Evolutionary conservation across 2,797 vertebrate species (phyloP).

Genomic region (Sebastes reedi): DNA sequence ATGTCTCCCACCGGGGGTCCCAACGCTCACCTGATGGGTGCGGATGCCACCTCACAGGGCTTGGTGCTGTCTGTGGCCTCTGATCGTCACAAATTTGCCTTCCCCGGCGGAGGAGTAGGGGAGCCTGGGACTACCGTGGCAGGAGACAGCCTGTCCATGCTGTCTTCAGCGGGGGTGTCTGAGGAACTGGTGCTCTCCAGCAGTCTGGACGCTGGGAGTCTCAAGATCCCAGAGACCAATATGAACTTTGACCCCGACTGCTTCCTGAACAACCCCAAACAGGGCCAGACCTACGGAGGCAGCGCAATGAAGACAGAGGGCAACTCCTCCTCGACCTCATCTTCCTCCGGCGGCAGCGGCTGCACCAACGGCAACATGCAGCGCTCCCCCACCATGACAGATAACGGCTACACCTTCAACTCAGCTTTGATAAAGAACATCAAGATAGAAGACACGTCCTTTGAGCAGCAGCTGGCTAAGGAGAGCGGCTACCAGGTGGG

Average conservation of each 20-base stretch:
- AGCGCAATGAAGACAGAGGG: constrained; percentile 92
- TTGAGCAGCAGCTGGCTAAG: constrained; percentile 97
- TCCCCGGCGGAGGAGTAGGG: constrained; percentile 84
- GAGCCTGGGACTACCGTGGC: constrained; percentile 74
- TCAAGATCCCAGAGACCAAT: constrained; percentile 95
- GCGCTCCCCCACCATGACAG: constrained; percentile 81
- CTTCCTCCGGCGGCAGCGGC: constrained; percentile 77
- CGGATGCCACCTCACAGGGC: constrained; percentile 91
- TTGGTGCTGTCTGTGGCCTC: constrained; percentile 92
- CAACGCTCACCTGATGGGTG: constrained; percentile 94
- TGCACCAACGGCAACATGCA: constrained; percentile 76
- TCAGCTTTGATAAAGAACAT: constrained; percentile 92
- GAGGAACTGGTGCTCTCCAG: constrained; percentile 98
- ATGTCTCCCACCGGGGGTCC: constrained; percentile 96
- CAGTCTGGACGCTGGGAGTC: constrained; percentile 89
- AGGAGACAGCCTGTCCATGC: constrained; percentile 91
- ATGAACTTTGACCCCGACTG: constrained; percentile 99
- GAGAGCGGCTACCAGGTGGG: constrained; percentile 87
- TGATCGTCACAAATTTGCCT: constrained; percentile 98
- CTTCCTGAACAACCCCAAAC: constrained; percentile 99
- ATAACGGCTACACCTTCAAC: constrained; percentile 85
- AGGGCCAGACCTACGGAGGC: constrained; percentile 98
- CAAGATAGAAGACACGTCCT: constrained; percentile 98
- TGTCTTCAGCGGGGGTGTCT: constrained; percentile 90
- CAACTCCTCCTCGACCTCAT: constrained; percentile 85